Evolutionary conservation across 2,113 vertebrate genomes (phyloP).

Genomic region (Myotis davidii): DNA sequence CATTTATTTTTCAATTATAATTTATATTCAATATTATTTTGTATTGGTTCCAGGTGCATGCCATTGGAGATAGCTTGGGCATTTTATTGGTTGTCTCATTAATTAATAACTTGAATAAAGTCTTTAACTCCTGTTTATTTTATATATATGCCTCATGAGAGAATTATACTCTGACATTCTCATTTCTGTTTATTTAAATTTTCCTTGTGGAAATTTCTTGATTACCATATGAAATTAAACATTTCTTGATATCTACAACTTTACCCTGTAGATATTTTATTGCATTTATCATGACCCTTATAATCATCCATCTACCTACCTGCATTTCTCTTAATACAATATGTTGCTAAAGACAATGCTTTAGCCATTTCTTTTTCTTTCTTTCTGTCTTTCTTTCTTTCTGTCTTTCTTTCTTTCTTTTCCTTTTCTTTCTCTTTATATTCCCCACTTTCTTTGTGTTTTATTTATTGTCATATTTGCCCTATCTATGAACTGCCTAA

Average conservation of each 20-base stretch:
- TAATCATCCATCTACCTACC: not conserved
- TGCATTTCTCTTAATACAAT: not conserved
- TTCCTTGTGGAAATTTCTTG: not conserved
- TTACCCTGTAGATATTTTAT: not conserved
- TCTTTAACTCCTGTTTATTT: not conserved
- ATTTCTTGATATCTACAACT: not conserved
- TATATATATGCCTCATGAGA: not conserved
- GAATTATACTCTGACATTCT: not conserved
- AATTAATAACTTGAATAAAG: not conserved
- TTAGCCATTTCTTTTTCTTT: not conserved
- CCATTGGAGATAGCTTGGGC: not conserved
- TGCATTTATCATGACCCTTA: not conserved
- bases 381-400: not conserved
- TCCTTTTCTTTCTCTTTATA: not conserved
- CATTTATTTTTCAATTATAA: not conserved
- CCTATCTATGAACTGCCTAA: constrained; percentile 25
- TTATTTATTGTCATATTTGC: not conserved
- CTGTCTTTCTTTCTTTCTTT: not conserved
- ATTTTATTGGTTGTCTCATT: not conserved
- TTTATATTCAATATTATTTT: not conserved
- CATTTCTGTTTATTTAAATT: not conserved
- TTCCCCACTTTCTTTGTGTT: not conserved
- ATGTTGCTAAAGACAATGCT: not conserved
- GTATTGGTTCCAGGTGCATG: not conserved
- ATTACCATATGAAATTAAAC: not conserved